Percentiles rank a stretch among this genome's conserved stretches.
These are phyloP conservation scores for Coelinius sp. DNA, from an alignment of 2,888 invertebrate species.

Conservation along the genomic window DNA sequence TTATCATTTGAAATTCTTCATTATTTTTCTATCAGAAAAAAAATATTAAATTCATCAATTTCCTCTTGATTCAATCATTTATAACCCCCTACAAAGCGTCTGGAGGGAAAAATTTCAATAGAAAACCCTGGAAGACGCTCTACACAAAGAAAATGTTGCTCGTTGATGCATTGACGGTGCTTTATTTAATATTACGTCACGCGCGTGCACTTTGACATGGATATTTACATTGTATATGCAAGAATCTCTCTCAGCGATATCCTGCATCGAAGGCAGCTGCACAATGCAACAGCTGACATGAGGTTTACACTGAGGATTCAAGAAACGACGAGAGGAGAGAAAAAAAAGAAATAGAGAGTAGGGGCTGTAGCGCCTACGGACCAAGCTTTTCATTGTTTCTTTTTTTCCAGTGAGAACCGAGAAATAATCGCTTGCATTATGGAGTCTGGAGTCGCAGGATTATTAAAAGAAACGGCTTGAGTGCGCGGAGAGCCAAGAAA, in stretches of 20 bases:
- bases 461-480: slow-evolving; percentile 9
- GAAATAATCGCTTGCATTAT: slow-evolving; percentile 25
- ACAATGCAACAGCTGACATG: slow-evolving; percentile 60
- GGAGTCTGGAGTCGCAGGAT: slow-evolving; percentile 21
- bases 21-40: no score
- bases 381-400: slow-evolving; percentile 44
- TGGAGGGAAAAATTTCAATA: not conserved
- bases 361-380: slow-evolving; percentile 18
- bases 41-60: no score
- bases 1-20: no score
- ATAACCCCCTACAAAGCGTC: not conserved
- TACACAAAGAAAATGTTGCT: slow-evolving; percentile 3
- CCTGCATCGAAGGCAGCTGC: slow-evolving; percentile 53
- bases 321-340: slow-evolving; percentile 9
- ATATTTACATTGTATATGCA: slow-evolving; percentile 26
- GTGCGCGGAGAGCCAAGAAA: not conserved
- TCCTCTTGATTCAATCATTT: no score
- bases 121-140: not conserved
- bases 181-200: slow-evolving; percentile 25
- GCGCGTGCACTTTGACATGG: slow-evolving; percentile 26
- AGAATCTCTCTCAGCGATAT: not conserved
- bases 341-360: not conserved
- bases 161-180: slow-evolving; percentile 19
- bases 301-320: slow-evolving; percentile 38
- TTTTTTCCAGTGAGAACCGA: slow-evolving; percentile 17